These are phyloP conservation scores for Proterorhinus semilunaris DNA, from an alignment of 2,113 vertebrate genomes.

Conservation along the genomic window DNA sequence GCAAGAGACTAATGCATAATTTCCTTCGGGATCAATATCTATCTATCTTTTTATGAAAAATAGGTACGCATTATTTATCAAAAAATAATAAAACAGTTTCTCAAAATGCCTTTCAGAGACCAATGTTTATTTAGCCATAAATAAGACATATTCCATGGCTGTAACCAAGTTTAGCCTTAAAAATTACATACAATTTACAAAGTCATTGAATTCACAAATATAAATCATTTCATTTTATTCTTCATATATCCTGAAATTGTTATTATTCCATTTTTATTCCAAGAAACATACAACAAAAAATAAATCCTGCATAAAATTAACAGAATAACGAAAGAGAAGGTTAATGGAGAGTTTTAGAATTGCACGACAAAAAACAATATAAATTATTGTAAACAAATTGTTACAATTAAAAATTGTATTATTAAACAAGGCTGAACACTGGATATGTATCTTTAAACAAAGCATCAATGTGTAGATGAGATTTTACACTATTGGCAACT, in stretches of 20 bases:
- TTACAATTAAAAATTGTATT: constrained; percentile 19
- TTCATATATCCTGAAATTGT: too few relatives aligned
- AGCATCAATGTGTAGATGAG: background rate
- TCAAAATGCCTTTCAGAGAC: too few relatives aligned
- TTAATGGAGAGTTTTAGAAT: background rate
- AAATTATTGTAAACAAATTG: constrained; percentile 52
- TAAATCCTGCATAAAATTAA: constrained; percentile 25
- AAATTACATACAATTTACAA: constrained; percentile 38
- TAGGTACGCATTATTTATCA: too few relatives aligned
- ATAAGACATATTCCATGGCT: too few relatives aligned
- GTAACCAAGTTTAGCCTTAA: too few relatives aligned
- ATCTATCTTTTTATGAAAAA: too few relatives aligned
- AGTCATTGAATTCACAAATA: constrained; percentile 44
- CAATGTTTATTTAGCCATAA: too few relatives aligned
- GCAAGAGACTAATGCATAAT: too few relatives aligned
- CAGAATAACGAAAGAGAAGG: constrained; percentile 1
- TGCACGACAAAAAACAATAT: background rate
- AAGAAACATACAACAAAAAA: constrained; percentile 46
- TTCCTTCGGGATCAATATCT: too few relatives aligned
- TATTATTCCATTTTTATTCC: constrained; percentile 45
- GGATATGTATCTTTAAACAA: constrained; percentile 28
- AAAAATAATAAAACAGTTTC: too few relatives aligned
- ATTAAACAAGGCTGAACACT: constrained; percentile 14
- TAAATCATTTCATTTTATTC: constrained; percentile 36
- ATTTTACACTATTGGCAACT: constrained; percentile 42